Evolutionary conservation across 2,113 vertebrate species (phyloP).

Genomic region (Phalacrocorax brasilianus): DNA sequence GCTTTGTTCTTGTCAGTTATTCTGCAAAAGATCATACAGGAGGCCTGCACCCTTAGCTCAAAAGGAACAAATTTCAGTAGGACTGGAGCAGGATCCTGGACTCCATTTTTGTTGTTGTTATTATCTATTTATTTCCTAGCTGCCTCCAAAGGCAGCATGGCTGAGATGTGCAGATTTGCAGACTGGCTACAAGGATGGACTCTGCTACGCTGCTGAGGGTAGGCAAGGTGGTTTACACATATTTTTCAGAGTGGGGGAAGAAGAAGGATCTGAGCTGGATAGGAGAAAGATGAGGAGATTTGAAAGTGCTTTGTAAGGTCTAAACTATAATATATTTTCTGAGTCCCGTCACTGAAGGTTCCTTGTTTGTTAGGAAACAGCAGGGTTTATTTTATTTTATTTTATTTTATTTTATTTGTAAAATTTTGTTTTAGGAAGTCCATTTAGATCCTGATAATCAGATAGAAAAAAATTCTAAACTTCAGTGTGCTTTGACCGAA

Average conservation of each 20-base stretch:
- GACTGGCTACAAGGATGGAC: not conserved
- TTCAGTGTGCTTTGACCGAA: not conserved
- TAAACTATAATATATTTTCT: not conserved
- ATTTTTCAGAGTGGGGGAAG: not conserved
- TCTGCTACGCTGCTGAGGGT: not conserved
- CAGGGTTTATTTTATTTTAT: not conserved
- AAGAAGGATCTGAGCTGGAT: not conserved
- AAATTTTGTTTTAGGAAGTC: not conserved
- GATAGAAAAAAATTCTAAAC: not conserved
- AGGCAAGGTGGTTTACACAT: not conserved
- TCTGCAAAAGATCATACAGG: conserved; percentile 39
- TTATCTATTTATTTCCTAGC: not conserved
- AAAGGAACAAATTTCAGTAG: not conserved
- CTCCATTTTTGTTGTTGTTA: not conserved
- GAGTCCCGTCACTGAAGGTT: not conserved
- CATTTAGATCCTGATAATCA: not conserved
- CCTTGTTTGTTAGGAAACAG: not conserved
- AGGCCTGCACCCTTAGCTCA: not conserved
- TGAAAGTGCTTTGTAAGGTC: not conserved
- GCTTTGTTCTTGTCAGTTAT: conserved; percentile 71
- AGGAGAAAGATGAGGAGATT: not conserved
- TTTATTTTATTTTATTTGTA: not conserved
- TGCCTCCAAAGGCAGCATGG: not conserved
- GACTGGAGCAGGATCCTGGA: not conserved
- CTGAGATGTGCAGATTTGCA: not conserved